Evolutionary conservation across 2,888 invertebrate genomes (phyloP), one percentile per base, ranked within the genome.

Genomic region (Notocelia uddmanniana): DNA sequence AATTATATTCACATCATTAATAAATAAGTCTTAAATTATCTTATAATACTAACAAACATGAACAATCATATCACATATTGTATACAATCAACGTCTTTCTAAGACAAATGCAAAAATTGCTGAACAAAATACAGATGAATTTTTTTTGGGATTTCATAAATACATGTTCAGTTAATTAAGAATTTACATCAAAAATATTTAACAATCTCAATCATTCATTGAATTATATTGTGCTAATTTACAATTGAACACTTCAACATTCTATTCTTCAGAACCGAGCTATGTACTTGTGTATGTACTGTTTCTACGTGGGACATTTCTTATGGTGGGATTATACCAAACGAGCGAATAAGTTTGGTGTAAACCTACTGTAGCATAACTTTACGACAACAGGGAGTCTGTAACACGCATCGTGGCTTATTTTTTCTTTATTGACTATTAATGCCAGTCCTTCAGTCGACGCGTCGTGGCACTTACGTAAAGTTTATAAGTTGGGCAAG

Each of bases 1-100:
- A 87, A 84, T 83, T 89, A 82, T 87, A 87, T 86, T 86, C 77
- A 76, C 80, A 77, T 76, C 74, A 77, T 76, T 76, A 76, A 70
- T 71, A 74, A 68, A 60, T 76, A 69, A 74, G 58, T 41, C 67
- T 71, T 71, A 73, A 66, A 70, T 55, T 73, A 74, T 23, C 72
- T 67, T 68, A 71, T 55, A 54, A 54, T n/a, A 62, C 18, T 68
- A 63, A 63, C 19, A 62, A 57, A 45, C 26, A 21, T n/a, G 57
- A 57, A 58, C 68, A 68, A 55, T 55, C 67, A 63, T 67, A 71
- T 71, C 60, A 67, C 67, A 67, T 67, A 55, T 60, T 54, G 23
- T 48, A 34, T 57, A 69, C 21, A 67, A 54, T 45, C 19, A 59
- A 54, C 66, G 66, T 23, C 55, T 67, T 34, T 72, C n/a, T 18